Evolutionary conservation across 2,888 invertebrate genomes (phyloP), one percentile per base, ranked within the genome.

Genomic region (Rhagium mordax): DNA sequence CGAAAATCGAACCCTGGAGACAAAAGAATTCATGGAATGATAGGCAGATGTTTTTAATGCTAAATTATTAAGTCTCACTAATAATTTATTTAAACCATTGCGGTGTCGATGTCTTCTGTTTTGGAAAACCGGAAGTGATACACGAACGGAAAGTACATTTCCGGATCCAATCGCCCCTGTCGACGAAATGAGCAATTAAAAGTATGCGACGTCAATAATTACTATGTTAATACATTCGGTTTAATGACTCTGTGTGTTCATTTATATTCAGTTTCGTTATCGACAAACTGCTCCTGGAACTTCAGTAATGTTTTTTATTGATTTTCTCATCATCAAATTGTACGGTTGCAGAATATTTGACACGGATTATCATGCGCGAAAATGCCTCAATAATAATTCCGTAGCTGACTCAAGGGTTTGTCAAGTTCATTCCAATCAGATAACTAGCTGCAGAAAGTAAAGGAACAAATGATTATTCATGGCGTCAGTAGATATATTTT

Each of bases 171-270:
- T 59, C 51, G 49, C 48, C 16, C 33, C 60, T 48, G 15, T 21
- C 61, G 27, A 65, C 33, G 71, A 24, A 20, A 16, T 60, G 24
- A 71, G 41, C 60, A 66, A 71, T 66, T 66, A 66, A 60, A 60
- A 55, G 13, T 41, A 60, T 66, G 71, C 60, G 71, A 66, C 71
- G 20, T 41, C 66, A 61, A 61, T 69, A 69, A 71, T 66, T 71
- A 66, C 48, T 16, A 66, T 48, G 71, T 10, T 20, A 59, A n/a
- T 57, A 27, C 49, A 60, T 55, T 51, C 49, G 18, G 71, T 71
- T 60, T 71, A 60, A 71, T 66, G 60, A 66, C 66, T 71, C 2
- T 55, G 18, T 47, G n/a, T 5, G 67, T 33, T n/a, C 20, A 67
- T 67, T 67, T 55, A 67, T 51, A 57, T 67, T 67, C 67, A 47